phyloP scores from a whole-genome alignment of 2,797 vertebrate genomes.

The Smutsia temminckii region DNA sequence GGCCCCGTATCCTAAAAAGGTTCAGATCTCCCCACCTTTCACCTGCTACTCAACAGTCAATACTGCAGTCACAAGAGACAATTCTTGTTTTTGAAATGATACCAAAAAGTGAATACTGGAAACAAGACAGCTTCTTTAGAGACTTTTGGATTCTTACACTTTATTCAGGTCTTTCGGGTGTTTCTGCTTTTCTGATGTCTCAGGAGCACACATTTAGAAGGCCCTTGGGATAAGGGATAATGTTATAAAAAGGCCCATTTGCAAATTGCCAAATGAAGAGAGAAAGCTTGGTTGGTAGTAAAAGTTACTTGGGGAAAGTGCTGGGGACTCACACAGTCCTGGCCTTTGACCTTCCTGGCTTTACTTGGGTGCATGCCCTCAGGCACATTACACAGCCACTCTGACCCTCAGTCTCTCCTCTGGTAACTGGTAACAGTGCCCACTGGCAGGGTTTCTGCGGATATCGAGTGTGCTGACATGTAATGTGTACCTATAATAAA shows the following conservation, averaged over 20 bases:
- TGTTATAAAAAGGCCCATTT: not conserved
- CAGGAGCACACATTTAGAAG: rapidly evolving
- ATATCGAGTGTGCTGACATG: rapidly evolving
- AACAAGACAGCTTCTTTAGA: not conserved
- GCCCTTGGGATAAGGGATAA: rapidly evolving
- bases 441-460: rapidly evolving
- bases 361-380: no score
- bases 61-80: not conserved
- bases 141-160: not conserved
- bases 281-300: not conserved
- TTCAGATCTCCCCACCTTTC: rapidly evolving
- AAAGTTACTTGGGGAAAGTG: no score
- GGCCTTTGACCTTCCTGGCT: not conserved
- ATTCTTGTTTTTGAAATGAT: not conserved
- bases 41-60: not conserved
- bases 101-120: not conserved
- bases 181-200: not conserved
- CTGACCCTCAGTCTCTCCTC: not conserved
- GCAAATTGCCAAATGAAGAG: not conserved
- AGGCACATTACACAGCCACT: rapidly evolving
- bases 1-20: not conserved
- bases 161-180: not conserved
- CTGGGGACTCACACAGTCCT: not conserved
- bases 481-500: rapidly evolving
- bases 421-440: rapidly evolving